Percentiles rank a stretch among this genome's conserved stretches.
Evolutionary conservation across 2,797 vertebrate genomes (phyloP).

Genomic region (Capromys pilorides): DNA sequence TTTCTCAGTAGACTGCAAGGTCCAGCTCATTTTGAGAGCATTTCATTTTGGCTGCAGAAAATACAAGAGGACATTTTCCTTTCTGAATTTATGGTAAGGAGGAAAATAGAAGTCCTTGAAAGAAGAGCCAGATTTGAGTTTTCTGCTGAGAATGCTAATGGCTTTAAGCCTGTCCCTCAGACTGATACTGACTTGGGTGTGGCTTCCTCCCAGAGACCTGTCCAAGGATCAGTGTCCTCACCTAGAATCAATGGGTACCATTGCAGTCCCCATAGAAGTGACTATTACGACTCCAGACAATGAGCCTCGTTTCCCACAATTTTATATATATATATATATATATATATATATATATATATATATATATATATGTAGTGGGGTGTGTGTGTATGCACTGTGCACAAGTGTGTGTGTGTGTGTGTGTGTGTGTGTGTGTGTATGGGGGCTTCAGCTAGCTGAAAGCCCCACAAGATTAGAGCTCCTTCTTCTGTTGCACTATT

Average conservation of each 20-base stretch:
- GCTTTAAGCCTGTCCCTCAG: slow-evolving; percentile 31
- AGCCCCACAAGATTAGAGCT: background rate
- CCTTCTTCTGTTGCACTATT: slow-evolving; percentile 27
- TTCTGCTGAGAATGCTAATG: slow-evolving; percentile 69
- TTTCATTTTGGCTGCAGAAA: slow-evolving; percentile 60
- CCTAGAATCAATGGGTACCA: background rate
- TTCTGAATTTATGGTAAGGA: slow-evolving; percentile 72
- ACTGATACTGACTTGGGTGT: slow-evolving; percentile 56
- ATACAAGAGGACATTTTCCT: slow-evolving; percentile 66
- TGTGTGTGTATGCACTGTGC: background rate
- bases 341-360: background rate
- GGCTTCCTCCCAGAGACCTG: slow-evolving; percentile 26
- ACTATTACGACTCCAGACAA: background rate
- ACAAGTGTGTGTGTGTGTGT: background rate
- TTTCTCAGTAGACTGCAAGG: slow-evolving; percentile 58
- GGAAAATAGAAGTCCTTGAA: slow-evolving; percentile 75
- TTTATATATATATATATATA: background rate
- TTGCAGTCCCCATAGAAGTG: background rate
- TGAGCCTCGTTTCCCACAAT: background rate
- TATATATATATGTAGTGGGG: background rate
- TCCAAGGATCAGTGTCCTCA: slow-evolving; percentile 30
- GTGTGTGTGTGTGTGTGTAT: background rate
- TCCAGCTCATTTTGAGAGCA: slow-evolving; percentile 40
- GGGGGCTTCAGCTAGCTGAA: slow-evolving; percentile 23
- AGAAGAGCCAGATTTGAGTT: slow-evolving; percentile 70